These are phyloP conservation scores for Castor canadensis DNA, from an alignment of 2,113 vertebrate genomes.

Conservation along the genomic window DNA sequence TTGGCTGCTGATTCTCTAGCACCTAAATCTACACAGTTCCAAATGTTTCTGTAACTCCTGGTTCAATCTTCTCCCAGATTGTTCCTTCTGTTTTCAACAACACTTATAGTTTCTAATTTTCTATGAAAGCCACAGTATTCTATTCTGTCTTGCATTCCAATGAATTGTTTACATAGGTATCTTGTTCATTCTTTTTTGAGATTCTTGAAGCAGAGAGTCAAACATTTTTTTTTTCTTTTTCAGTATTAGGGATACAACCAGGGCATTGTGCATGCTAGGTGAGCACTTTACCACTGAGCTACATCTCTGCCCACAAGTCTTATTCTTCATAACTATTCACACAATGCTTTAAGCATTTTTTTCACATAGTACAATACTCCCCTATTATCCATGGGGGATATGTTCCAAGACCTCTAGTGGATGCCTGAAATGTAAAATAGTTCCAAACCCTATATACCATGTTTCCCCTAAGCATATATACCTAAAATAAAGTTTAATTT, in stretches of 20 bases:
- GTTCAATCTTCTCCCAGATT: neutral
- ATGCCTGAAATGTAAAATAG: neutral
- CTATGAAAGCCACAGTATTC: neutral
- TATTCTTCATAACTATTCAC: neutral
- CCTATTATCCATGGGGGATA: neutral
- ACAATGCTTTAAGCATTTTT: neutral
- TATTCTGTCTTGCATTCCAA: neutral
- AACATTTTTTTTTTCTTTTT: neutral
- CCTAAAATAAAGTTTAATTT: neutral
- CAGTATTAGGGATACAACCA: no score
- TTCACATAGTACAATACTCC: neutral
- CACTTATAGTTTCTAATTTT: neutral
- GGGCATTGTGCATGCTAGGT: no score
- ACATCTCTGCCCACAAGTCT: neutral
- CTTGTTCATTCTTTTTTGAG: neutral
- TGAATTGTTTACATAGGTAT: neutral
- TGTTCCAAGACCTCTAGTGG: neutral
- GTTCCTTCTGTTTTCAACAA: neutral
- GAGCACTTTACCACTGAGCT: no score
- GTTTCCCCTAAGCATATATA: neutral
- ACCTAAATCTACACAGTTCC: neutral
- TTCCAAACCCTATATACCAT: no score
- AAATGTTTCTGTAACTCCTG: neutral
- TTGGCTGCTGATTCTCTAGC: neutral
- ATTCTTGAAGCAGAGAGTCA: neutral